Conservation (phyloP, 2,888 invertebrate genomes). For the Fragum fragum region DNA sequence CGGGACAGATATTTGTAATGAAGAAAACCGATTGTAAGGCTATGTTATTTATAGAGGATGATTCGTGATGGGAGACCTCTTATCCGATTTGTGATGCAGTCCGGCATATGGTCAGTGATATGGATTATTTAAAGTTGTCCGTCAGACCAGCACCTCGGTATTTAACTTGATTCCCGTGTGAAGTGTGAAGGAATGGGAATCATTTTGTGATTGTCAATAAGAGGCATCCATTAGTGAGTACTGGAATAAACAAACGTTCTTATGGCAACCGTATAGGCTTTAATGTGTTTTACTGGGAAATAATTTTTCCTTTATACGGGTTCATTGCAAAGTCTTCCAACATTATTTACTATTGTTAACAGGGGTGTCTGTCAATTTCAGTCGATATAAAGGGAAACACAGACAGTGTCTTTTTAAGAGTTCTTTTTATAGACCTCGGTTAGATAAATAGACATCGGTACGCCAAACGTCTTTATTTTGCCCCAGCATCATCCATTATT, state of each 20-base stretch:
- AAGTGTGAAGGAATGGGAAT: not conserved
- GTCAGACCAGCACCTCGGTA: not conserved
- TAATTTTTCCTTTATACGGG: not conserved
- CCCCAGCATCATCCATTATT: not conserved
- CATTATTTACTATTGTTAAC: not conserved
- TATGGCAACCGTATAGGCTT: not conserved
- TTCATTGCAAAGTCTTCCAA: slow-evolving; percentile 12
- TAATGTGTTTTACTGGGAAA: not conserved
- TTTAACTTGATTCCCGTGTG: not conserved
- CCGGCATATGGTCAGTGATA: slow-evolving; percentile 14
- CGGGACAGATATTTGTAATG: not conserved
- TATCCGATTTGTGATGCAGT: slow-evolving; percentile 11
- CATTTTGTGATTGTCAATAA: slow-evolving; percentile 9
- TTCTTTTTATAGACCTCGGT: slow-evolving; percentile 23
- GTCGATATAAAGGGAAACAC: slow-evolving; percentile 10
- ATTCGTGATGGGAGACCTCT: not conserved
- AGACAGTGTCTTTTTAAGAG: slow-evolving; percentile 14
- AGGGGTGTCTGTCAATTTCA: not conserved
- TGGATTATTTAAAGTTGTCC: not conserved
- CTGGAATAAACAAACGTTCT: slow-evolving; percentile 7
- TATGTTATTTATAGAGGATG: slow-evolving; percentile 6
- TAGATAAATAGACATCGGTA: slow-evolving; percentile 7
- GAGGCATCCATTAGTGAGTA: not conserved
- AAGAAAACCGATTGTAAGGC: slow-evolving; percentile 3
- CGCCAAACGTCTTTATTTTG: not conserved